Base-by-base conservation (phyloP, 64 coral and sea anemone genomes). In the Cladopsammia gracilis region DNA sequence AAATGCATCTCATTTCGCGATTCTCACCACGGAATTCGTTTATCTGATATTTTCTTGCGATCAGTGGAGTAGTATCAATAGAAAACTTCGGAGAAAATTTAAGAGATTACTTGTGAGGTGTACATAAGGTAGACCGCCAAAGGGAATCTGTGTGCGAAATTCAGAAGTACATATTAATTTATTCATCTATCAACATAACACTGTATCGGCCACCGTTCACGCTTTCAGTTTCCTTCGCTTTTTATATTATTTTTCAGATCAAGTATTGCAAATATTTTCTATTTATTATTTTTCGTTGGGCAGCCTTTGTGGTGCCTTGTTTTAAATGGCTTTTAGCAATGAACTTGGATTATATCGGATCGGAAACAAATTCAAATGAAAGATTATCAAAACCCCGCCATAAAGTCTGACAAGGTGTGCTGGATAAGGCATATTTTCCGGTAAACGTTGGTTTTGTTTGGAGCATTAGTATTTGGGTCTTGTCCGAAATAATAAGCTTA, bases 371-470 rank as follows among this genome's bases (percentile, higher is more conserved):
- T 26, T 22, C 77, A 67, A 84, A 67, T 66, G 42, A 62, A 84
- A 84, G 75, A 52, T 77, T 54, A 77, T 77, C 48, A 24, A 10
- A 68, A 64, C 58, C 79, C 61, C 58, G 79, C 58, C 79, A 65
- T 23, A 59, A 66, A 65, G 80, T 53, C 61, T 67, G 42, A 64
- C 25, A 47, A 14, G n/a, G 58, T 68, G 62, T 67, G 45, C 46
- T 66, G 62, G 62, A 84, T 84, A 44, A 67, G 20, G 61, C 5
- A 67, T 62, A 84, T 84, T 68, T 84, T 68, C 80, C 62, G 44
- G 46, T 75, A 75, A 62, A 50, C 60, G 62, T 48, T 20, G 60
- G 19, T 49, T 47, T 64, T 67, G 80, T 65, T 61, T 83, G n/a
- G 50, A 58, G 45, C 72, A 75, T 14, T 15, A 46, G 72, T 75